Evolutionary conservation across 2,888 invertebrate genomes (phyloP).

Genomic region (Temnothorax rugatulus): DNA sequence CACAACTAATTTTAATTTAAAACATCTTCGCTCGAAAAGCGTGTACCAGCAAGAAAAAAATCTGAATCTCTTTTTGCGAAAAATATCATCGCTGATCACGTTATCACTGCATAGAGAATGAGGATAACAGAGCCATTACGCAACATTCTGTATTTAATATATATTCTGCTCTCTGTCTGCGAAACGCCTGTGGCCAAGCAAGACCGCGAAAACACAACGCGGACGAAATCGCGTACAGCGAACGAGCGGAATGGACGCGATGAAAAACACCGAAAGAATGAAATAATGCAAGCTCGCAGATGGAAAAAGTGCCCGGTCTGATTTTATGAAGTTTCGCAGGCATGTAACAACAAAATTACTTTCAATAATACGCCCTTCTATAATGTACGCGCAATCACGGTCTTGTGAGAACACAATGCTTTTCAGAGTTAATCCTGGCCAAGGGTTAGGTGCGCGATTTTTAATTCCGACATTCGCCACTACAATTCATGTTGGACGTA

Average conservation of each 20-base stretch:
- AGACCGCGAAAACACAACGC: conserved; percentile 18
- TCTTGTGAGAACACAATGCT: conserved; percentile 19
- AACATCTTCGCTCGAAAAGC: background rate
- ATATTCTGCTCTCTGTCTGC: conserved; percentile 24
- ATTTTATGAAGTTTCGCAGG: conserved; percentile 53
- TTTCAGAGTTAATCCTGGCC: conserved; percentile 36
- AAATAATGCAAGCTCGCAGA: conserved; percentile 48
- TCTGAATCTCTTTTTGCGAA: background rate
- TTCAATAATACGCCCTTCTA: conserved; percentile 20
- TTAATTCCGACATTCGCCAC: background rate
- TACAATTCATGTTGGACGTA: background rate
- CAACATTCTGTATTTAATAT: conserved; percentile 31
- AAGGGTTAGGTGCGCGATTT: conserved; percentile 22
- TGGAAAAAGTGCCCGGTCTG: conserved; percentile 40
- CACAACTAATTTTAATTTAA: background rate
- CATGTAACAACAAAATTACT: conserved; percentile 44
- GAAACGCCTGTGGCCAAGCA: conserved; percentile 12
- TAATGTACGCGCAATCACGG: conserved; percentile 45
- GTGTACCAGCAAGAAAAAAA: background rate
- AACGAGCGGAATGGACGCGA: conserved; percentile 25
- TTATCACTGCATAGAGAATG: background rate
- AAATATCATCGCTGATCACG: conserved; percentile 5
- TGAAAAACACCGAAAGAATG: conserved; percentile 45
- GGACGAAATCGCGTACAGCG: conserved; percentile 21
- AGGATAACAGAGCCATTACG: conserved; percentile 23